Percentiles rank a stretch among this genome's conserved stretches.
phyloP scores from a whole-genome alignment of 2,888 invertebrate genomes.

The Philaethria dido region DNA sequence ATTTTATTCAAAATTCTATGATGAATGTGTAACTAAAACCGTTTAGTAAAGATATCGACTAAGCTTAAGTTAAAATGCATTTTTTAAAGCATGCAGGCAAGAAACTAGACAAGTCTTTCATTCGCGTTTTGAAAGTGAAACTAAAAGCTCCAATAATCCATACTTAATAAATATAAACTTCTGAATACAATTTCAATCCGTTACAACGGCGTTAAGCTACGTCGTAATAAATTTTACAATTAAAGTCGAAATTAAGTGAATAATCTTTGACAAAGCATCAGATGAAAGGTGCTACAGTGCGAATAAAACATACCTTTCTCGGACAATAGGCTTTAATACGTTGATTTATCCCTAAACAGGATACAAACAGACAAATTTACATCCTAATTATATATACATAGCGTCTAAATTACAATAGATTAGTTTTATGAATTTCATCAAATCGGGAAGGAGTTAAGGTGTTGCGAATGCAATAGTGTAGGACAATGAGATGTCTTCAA shows the following conservation, averaged over 20 bases:
- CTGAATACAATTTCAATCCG: too few species aligned
- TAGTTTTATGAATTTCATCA: slow-evolving; percentile 19
- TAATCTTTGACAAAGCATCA: slow-evolving; percentile 43
- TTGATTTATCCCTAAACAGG: slow-evolving; percentile 63
- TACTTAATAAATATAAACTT: too few species aligned
- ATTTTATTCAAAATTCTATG: too few species aligned
- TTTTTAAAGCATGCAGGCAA: too few species aligned
- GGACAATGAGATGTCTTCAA: not conserved
- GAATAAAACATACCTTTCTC: slow-evolving; percentile 72
- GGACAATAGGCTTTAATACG: slow-evolving; percentile 72
- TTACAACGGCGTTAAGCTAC: too few species aligned
- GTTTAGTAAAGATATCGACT: too few species aligned
- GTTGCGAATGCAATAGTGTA: slow-evolving; percentile 6
- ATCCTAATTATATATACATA: slow-evolving; percentile 32
- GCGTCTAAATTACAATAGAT: slow-evolving; percentile 26
- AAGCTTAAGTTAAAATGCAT: too few species aligned
- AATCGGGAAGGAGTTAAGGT: slow-evolving; percentile 27
- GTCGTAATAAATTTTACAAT: not conserved
- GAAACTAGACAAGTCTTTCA: too few species aligned
- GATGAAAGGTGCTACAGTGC: slow-evolving; percentile 67
- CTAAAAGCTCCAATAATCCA: too few species aligned
- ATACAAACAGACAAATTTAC: slow-evolving; percentile 45
- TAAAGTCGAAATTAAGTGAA: not conserved
- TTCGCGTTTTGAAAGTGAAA: too few species aligned
- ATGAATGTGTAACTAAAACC: too few species aligned